These are phyloP conservation scores for Trypoxylon attenuatum DNA, from an alignment of 2,888 invertebrate species.

Conservation along the genomic window DNA sequence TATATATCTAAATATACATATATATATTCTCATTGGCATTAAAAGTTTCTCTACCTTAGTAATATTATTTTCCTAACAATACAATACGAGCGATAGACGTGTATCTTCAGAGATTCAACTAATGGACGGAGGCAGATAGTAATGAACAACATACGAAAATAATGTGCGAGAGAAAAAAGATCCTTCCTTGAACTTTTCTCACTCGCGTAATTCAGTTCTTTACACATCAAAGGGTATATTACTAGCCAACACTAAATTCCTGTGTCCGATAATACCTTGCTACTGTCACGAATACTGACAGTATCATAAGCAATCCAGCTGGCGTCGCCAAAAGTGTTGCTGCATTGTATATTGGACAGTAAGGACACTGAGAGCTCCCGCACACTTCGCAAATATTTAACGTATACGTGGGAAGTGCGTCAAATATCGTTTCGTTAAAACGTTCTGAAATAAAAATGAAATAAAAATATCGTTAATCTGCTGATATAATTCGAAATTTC, in stretches of 20 bases:
- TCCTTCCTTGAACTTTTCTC: too few species aligned
- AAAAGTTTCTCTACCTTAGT: neutral
- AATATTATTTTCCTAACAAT: too few species aligned
- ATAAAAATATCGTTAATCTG: too few species aligned
- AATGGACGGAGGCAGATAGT: too few species aligned
- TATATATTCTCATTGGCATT: neutral
- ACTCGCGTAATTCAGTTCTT: too few species aligned
- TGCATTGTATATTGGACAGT: slow-evolving; percentile 90
- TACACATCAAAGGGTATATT: too few species aligned
- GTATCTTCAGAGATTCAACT: too few species aligned
- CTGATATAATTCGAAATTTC: too few species aligned
- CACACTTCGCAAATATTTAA: slow-evolving; percentile 96
- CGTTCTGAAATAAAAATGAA: slow-evolving; percentile 91
- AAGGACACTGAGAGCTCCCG: slow-evolving; percentile 95
- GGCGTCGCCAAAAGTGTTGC: slow-evolving; percentile 73
- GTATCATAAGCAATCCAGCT: slow-evolving; percentile 54
- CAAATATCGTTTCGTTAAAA: slow-evolving; percentile 93
- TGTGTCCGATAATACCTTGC: slow-evolving; percentile 62
- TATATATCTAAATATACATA: neutral
- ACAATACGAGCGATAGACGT: too few species aligned
- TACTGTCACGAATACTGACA: slow-evolving; percentile 51
- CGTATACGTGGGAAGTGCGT: slow-evolving; percentile 88
- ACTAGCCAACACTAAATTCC: slow-evolving; percentile 60
- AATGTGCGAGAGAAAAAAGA: too few species aligned
- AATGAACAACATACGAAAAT: too few species aligned